Evolutionary conservation across 2,888 invertebrate species (phyloP), one percentile per base, ranked within the genome.

Genomic region (Cheilosia variabilis): DNA sequence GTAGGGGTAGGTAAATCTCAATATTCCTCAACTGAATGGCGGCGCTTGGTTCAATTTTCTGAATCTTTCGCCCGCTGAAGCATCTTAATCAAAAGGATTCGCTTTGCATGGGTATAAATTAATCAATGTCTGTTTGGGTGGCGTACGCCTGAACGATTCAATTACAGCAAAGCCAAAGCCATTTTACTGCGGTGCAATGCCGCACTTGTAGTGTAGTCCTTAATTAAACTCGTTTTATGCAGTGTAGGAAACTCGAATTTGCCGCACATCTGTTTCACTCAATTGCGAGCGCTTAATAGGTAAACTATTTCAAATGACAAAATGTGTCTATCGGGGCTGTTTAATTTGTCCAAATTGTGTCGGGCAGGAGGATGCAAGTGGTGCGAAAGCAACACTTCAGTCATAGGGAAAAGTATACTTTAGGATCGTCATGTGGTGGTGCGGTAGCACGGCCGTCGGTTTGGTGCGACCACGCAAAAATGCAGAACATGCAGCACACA

Each of bases 101-200:
- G 34, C 57, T 45, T 22, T 79, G 58, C 27, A 63, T 10, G 31
- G 43, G 19, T 34, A 65, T 71, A 71, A 60, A 79, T 72, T 72
- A 65, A 53, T 79, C 78, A 78, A 69, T 58, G 71, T 72, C 71
- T 65, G n/a, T 34, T 65, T 52, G 58, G 58, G 4, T 65, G 24
- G 22, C 27, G 65, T 41, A n/a, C n/a, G 50, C 13, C 43, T 79
- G 58, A 79, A 66, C 58, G 71, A 65, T 72, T 65, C 72, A 72
- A 65, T 71, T 63, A 63, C 69, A 62, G 22, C n/a, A 27, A 19
- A 52, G 66, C 50, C 37, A 41, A 43, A 55, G 45, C 45, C n/a
- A 53, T 43, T 60, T 7, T 45, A 47, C 24, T 27, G 7, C 10
- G 58, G 52, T 52, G 52, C 13, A 15, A 15, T 2, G 43, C 53